These are phyloP conservation scores for Paramormyrops kingsleyae DNA, from an alignment of 2,113 vertebrate species.

Conservation along the genomic window DNA sequence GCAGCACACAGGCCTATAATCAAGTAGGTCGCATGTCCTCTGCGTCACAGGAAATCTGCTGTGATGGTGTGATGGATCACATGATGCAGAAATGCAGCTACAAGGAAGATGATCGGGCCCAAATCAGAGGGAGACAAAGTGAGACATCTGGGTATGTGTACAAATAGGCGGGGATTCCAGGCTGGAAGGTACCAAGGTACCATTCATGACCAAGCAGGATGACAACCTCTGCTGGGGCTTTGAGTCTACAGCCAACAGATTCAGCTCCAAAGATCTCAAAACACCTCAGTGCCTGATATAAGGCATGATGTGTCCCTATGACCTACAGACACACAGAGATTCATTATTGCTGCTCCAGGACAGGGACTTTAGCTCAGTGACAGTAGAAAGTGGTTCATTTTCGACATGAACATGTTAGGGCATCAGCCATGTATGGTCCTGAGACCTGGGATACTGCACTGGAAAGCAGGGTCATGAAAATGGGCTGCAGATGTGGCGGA, in stretches of 20 bases:
- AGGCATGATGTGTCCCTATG: constrained; percentile 43
- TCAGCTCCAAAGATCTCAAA: neutral
- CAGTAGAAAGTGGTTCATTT: constrained; percentile 23
- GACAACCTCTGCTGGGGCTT: neutral
- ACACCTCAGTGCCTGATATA: neutral
- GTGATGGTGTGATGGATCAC: neutral
- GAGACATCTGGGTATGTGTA: neutral
- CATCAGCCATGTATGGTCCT: neutral
- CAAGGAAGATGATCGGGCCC: neutral
- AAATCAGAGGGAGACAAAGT: neutral
- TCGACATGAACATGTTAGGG: constrained; percentile 14
- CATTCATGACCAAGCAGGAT: neutral
- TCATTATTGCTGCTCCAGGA: constrained; percentile 32
- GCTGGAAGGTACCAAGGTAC: neutral
- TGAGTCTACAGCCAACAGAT: neutral
- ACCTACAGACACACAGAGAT: constrained; percentile 21
- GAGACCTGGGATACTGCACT: neutral
- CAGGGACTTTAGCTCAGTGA: constrained; percentile 19
- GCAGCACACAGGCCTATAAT: neutral
- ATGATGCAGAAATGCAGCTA: neutral
- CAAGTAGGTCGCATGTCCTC: neutral
- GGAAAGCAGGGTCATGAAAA: neutral
- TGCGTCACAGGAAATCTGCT: neutral
- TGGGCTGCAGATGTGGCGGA: neutral
- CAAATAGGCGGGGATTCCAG: neutral